Evolutionary conservation across 2,113 vertebrate genomes (phyloP).

Genomic region (Heptranchias perlo): DNA sequence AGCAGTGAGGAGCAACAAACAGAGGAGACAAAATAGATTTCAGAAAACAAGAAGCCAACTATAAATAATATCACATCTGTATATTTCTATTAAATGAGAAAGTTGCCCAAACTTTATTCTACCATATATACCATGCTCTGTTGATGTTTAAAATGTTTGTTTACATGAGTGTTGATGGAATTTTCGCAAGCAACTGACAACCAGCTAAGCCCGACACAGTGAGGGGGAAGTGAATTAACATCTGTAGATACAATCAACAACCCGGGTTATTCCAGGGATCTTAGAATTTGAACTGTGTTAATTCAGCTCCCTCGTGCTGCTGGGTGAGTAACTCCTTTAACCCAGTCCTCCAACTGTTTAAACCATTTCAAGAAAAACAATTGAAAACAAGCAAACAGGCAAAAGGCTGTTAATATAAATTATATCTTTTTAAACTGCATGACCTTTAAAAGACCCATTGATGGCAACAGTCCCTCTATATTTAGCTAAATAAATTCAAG

Average conservation of each 20-base stretch:
- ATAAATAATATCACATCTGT: neutral
- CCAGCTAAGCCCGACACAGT: neutral
- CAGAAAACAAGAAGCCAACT: neutral
- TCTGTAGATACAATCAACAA: neutral
- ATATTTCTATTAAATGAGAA: neutral
- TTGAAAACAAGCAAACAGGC: neutral
- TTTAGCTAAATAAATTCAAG: neutral
- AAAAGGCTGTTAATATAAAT: neutral
- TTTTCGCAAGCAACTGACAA: neutral
- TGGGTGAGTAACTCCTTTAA: neutral
- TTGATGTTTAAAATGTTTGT: neutral
- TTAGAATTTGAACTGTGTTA: neutral
- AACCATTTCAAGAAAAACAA: neutral
- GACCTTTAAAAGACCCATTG: neutral
- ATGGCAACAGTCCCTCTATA: neutral
- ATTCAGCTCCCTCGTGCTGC: neutral
- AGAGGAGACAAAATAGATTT: neutral
- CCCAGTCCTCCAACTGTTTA: neutral
- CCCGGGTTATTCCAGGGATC: neutral
- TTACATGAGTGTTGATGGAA: neutral
- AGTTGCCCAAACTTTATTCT: neutral
- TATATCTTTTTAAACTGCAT: too few relatives aligned
- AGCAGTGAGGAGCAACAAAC: neutral
- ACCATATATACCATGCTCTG: neutral
- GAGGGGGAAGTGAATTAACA: neutral